Conservation (phyloP, 2,797 vertebrate genomes). For the Coccyzus lansbergi region DNA sequence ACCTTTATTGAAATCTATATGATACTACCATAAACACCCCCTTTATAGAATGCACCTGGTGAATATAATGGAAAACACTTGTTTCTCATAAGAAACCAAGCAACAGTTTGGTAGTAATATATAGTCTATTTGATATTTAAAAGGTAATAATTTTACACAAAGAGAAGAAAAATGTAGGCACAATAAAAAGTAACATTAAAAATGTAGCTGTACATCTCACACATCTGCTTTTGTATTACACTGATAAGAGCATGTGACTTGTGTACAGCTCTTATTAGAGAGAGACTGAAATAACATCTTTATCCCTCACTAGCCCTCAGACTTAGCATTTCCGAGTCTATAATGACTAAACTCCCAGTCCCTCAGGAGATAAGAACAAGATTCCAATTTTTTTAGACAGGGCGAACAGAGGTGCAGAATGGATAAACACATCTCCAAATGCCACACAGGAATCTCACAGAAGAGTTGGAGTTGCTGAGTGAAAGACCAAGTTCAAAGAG, state of each 20-base stretch:
- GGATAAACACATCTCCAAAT: not conserved
- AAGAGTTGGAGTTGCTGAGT: not conserved
- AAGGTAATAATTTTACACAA: slow-evolving; percentile 59
- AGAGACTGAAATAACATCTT: not conserved
- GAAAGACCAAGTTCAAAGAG: not conserved
- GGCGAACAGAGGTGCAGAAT: not conserved
- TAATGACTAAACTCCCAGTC: not conserved
- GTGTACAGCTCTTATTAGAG: not conserved
- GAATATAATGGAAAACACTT: slow-evolving; percentile 60
- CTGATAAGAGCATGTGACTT: not conserved
- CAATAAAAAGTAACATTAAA: not conserved
- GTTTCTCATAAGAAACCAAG: not conserved
- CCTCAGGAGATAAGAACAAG: not conserved
- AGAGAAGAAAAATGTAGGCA: slow-evolving; percentile 26
- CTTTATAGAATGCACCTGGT: slow-evolving; percentile 71
- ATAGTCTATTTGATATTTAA: slow-evolving; percentile 57
- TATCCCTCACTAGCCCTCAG: not conserved
- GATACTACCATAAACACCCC: slow-evolving; percentile 66
- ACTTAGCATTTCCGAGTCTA: not conserved
- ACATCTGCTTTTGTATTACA: not conserved
- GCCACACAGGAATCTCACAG: not conserved
- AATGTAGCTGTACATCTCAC: not conserved
- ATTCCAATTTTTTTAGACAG: fast-evolving
- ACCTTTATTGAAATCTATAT: slow-evolving; percentile 68
- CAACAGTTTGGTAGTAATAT: slow-evolving; percentile 31